Conservation (phyloP, 2,797 vertebrate genomes). For the Yasuhikotakia modesta region DNA sequence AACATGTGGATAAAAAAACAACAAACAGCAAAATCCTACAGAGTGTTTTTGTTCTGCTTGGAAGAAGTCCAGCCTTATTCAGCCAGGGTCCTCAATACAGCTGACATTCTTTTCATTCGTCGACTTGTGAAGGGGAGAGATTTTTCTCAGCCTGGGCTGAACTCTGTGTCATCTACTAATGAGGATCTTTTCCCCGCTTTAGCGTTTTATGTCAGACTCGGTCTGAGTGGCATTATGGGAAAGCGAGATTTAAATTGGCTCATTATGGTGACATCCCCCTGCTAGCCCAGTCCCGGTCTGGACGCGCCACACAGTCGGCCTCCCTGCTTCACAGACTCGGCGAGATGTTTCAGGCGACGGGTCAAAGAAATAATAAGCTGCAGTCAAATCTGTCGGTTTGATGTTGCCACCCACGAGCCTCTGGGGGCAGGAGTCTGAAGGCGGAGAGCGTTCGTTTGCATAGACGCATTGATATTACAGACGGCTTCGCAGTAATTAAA, state of each 20-base stretch:
- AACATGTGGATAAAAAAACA: slow-evolving; percentile 26
- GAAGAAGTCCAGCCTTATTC: slow-evolving; percentile 30
- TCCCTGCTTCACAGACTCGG: slow-evolving; percentile 26
- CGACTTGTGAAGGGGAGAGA: slow-evolving; percentile 33
- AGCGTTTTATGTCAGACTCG: slow-evolving; percentile 54
- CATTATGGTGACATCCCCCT: slow-evolving; percentile 68
- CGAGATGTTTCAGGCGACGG: slow-evolving; percentile 56
- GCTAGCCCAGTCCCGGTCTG: slow-evolving; percentile 33
- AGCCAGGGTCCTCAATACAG: slow-evolving; percentile 37
- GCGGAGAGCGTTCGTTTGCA: slow-evolving; percentile 43
- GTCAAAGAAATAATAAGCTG: slow-evolving; percentile 72
- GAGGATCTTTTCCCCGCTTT: slow-evolving; percentile 62
- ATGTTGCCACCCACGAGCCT: slow-evolving; percentile 64
- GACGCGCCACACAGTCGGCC: slow-evolving; percentile 29
- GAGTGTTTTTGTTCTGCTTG: slow-evolving; percentile 15
- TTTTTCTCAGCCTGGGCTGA: slow-evolving; percentile 42
- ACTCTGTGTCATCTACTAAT: slow-evolving; percentile 63
- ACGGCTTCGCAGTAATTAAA: slow-evolving; percentile 61
- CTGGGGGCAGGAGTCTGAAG: slow-evolving; percentile 40
- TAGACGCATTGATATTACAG: slow-evolving; percentile 30
- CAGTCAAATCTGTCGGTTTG: slow-evolving; percentile 62
- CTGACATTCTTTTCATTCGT: slow-evolving; percentile 38
- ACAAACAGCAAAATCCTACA: slow-evolving; percentile 22
- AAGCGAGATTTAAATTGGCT: slow-evolving; percentile 75
- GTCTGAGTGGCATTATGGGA: slow-evolving; percentile 56